These are phyloP conservation scores for Eilema caniola DNA, from an alignment of 2,888 invertebrate species.

Conservation along the genomic window DNA sequence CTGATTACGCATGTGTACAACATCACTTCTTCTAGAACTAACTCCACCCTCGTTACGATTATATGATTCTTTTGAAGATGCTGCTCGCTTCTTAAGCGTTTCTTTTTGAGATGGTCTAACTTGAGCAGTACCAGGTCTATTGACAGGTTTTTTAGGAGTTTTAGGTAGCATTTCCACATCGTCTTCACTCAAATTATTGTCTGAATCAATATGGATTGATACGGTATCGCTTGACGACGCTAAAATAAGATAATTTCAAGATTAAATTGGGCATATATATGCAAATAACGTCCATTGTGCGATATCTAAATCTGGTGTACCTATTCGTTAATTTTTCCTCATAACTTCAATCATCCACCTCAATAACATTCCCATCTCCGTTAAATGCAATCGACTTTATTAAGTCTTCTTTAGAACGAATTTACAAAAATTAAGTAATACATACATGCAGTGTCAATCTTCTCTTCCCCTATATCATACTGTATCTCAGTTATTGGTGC, in stretches of 20 bases:
- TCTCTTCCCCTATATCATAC: constrained; percentile 77
- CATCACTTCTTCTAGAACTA: neutral
- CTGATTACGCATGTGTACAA: neutral
- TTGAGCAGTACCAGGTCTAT: constrained; percentile 46
- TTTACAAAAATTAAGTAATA: neutral
- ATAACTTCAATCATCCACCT: neutral
- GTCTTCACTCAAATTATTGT: constrained; percentile 53
- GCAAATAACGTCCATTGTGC: neutral
- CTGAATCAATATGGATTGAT: constrained; percentile 61
- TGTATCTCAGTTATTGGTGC: constrained; percentile 55
- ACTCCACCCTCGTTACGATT: neutral
- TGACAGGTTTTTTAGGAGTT: constrained; percentile 26
- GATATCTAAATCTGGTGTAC: neutral
- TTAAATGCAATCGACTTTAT: neutral
- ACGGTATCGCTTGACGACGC: constrained; percentile 71
- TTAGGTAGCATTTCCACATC: constrained; percentile 38
- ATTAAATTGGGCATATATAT: neutral
- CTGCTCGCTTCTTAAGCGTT: neutral
- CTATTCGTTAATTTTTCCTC: neutral
- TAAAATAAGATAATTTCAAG: constrained; percentile 42
- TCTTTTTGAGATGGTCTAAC: constrained; percentile 18
- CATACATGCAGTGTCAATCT: constrained; percentile 65
- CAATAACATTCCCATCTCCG: neutral
- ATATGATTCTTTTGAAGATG: neutral
- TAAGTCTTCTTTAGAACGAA: neutral